Base-by-base conservation (phyloP, 2,797 vertebrate genomes). In the Ispidina picta region DNA sequence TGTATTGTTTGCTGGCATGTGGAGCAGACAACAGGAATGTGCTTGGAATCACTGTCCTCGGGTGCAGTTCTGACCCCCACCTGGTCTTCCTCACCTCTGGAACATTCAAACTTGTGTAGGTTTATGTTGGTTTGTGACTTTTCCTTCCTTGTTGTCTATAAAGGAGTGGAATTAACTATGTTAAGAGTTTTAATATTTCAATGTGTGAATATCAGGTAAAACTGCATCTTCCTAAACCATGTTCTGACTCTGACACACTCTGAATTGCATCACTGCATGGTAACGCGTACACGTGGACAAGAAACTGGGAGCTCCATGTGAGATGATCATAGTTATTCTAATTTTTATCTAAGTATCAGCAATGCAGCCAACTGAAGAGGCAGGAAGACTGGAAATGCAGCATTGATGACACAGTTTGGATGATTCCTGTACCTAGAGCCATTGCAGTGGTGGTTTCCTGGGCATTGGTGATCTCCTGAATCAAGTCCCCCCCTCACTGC, bases 21-120 rank as follows among this genome's bases (percentile, higher is more conserved):
- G 29, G 94, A 97, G 52, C 97, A 97, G 46, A 92, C 83, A 66
- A 97, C 18, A 12, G 90, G 92, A 88, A 93, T 35, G 7, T 0
- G 6, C 17, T 81, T 68, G n/a, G 70, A 72, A 14, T 60, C 43
- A 33, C 8, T 33, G 0, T 5, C 72, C 68, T 75, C 4, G 0
- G 26, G 13, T 60, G 73, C 56, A 48, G 2, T 33, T 60, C 12
- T 10, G 26, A 17, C 20, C 5, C 75, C 37, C 16, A 33, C 5
- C 2, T 41, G 48, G n/a, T 93, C 75, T 48, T 63, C 69, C 8
- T 82, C 31, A 59, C 8, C 41, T 77, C 64, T 59, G 31, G 35
- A 33, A 25, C 2, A 12, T 46, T 74, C 33, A 77, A 43, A 75
- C 48, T 54, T 23, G 25, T 46, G 25, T 70, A 26, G 17, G 35